Percentiles rank a stretch among this genome's conserved stretches.
These are phyloP conservation scores for Prionailurus bengalensis DNA, from an alignment of 2,113 vertebrate genomes.

Conservation along the genomic window DNA sequence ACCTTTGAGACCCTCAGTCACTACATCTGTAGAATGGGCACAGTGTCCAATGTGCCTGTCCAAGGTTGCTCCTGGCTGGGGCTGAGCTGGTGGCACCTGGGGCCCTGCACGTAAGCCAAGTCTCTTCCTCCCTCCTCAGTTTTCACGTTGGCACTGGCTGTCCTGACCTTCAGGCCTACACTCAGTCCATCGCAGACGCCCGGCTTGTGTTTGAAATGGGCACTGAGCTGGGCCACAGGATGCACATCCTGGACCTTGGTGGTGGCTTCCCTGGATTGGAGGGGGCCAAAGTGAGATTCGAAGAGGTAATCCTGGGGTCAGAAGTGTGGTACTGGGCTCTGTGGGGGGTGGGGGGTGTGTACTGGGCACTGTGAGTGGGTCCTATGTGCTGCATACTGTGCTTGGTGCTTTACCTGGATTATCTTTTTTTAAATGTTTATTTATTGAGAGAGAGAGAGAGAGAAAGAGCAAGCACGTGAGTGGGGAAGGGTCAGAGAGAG, in stretches of 20 bases:
- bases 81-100: background rate
- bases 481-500: too few relatives aligned
- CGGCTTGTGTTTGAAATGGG: constrained; percentile 89
- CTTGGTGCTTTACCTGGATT: background rate
- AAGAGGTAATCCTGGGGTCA: constrained; percentile 85
- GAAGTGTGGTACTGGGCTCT: rapidly evolving
- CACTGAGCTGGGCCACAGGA: constrained; percentile 86
- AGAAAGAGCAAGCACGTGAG: too few relatives aligned
- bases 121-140: constrained; percentile 80
- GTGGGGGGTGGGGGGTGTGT: rapidly evolving
- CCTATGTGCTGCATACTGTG: background rate
- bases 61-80: background rate
- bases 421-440: too few relatives aligned
- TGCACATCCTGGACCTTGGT: constrained; percentile 89
- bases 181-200: constrained; percentile 85
- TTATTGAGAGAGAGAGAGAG: too few relatives aligned
- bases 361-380: background rate
- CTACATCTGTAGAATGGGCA: background rate
- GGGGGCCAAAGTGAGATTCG: constrained; percentile 82
- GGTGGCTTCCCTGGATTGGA: constrained; percentile 87
- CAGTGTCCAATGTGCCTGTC: background rate
- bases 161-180: constrained; percentile 83
- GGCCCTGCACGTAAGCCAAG: background rate
- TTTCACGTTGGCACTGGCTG: constrained; percentile 86
- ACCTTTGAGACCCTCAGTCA: background rate